These are phyloP conservation scores for Scrobipalpa costella DNA, from an alignment of 2,888 invertebrate species.

Conservation along the genomic window DNA sequence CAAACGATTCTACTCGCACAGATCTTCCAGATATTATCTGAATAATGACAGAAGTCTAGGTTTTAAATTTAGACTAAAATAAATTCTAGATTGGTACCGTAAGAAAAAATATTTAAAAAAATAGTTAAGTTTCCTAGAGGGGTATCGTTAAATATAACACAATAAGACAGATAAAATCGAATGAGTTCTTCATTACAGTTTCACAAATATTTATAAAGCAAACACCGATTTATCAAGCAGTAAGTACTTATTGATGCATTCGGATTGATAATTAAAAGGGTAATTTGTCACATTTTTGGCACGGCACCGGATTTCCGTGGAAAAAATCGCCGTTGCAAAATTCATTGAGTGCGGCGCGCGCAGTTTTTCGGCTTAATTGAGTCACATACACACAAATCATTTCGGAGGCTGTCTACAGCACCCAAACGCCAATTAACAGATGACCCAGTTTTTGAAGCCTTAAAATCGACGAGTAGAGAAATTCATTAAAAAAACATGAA, in stretches of 20 bases:
- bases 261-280: background rate
- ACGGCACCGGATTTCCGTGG: background rate
- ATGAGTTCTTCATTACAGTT: background rate
- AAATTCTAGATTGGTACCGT: no score
- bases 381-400: constrained; percentile 42
- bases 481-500: background rate
- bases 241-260: background rate
- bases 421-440: constrained; percentile 50
- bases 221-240: background rate
- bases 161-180: no score
- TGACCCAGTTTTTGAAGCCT: constrained; percentile 43
- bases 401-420: constrained; percentile 40
- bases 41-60: background rate
- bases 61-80: no score
- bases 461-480: background rate
- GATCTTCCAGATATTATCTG: constrained; percentile 13
- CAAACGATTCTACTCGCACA: background rate
- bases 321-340: background rate
- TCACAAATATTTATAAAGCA: background rate
- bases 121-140: no score
- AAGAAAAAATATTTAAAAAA: no score
- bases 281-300: constrained; percentile 15
- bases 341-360: background rate
- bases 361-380: constrained; percentile 35
- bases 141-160: no score